Percentiles rank a stretch among this genome's conserved stretches.
phyloP scores from a whole-genome alignment of 1,140 invertebrate genomes.

The Asobara japonica region DNA sequence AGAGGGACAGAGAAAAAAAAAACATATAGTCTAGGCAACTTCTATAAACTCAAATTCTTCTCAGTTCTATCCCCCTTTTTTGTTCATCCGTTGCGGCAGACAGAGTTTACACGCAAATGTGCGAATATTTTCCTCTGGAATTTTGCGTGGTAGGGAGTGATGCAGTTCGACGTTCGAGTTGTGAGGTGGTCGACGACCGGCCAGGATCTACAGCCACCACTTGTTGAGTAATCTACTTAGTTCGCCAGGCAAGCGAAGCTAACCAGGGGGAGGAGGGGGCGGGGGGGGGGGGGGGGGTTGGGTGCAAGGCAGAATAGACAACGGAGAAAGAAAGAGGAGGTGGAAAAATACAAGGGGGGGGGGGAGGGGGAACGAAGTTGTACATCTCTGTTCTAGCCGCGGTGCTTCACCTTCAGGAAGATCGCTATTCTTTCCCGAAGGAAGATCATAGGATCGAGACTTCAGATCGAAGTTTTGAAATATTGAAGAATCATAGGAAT shows the following conservation, averaged over 20 bases:
- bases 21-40: too few species aligned
- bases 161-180: slow-evolving; percentile 30
- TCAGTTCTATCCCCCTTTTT: background rate
- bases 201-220: slow-evolving; percentile 60
- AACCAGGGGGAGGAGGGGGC: slow-evolving; percentile 18
- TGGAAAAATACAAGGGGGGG: background rate
- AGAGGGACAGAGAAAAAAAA: too few species aligned
- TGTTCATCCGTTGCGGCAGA: background rate
- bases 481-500: too few species aligned
- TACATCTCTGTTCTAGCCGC: background rate
- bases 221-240: slow-evolving; percentile 67
- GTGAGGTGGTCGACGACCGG: slow-evolving; percentile 48
- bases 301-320: slow-evolving; percentile 16
- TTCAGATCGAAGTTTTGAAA: too few species aligned
- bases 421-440: background rate
- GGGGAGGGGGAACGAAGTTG: background rate
- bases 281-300: slow-evolving; percentile 17
- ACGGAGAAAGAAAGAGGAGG: slow-evolving; percentile 30
- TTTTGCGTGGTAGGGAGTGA: slow-evolving; percentile 14
- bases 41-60: too few species aligned
- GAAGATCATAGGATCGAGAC: too few species aligned
- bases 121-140: slow-evolving; percentile 11
- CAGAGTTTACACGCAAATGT: slow-evolving; percentile 7
- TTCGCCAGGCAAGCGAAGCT: slow-evolving; percentile 49
- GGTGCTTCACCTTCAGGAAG: background rate